These are phyloP conservation scores for Ellobium chinense DNA, from an alignment of 2,888 invertebrate genomes.

Conservation along the genomic window DNA sequence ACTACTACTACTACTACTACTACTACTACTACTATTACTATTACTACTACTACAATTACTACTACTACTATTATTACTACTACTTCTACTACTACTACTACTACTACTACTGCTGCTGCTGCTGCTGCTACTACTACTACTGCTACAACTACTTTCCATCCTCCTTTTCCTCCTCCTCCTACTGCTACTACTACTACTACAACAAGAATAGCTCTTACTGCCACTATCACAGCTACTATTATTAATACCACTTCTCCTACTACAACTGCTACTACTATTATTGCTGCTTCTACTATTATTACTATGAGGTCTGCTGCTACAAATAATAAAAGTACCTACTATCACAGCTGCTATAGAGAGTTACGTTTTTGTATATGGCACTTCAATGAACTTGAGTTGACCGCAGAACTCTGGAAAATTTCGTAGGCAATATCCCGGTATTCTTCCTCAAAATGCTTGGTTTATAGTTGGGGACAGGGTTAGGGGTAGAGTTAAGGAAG, in stretches of 20 bases:
- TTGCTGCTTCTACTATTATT: slow-evolving; percentile 43
- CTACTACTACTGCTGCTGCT: slow-evolving; percentile 4
- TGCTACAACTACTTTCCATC: background rate
- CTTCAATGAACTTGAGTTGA: no score
- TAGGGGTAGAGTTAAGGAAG: no score
- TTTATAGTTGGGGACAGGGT: no score
- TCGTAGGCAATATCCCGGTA: no score
- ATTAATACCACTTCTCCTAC: slow-evolving; percentile 48
- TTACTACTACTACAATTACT: background rate
- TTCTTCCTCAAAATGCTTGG: no score
- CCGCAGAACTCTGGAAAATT: no score
- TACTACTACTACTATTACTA: no score
- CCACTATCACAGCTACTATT: slow-evolving; percentile 43
- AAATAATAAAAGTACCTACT: no score
- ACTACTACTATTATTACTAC: background rate
- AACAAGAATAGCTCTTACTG: slow-evolving; percentile 43
- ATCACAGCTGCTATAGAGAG: no score
- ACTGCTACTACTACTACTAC: slow-evolving; percentile 44
- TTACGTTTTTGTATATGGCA: no score
- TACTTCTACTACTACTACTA: background rate
- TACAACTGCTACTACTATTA: slow-evolving; percentile 46
- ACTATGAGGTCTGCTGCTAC: no score
- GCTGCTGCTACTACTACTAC: slow-evolving; percentile 2
- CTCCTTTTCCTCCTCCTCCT: background rate
- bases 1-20: no score